Evolutionary conservation across 2,888 invertebrate species (phyloP), one percentile per base, ranked within the genome.

Genomic region (Hyposoter didymator): DNA sequence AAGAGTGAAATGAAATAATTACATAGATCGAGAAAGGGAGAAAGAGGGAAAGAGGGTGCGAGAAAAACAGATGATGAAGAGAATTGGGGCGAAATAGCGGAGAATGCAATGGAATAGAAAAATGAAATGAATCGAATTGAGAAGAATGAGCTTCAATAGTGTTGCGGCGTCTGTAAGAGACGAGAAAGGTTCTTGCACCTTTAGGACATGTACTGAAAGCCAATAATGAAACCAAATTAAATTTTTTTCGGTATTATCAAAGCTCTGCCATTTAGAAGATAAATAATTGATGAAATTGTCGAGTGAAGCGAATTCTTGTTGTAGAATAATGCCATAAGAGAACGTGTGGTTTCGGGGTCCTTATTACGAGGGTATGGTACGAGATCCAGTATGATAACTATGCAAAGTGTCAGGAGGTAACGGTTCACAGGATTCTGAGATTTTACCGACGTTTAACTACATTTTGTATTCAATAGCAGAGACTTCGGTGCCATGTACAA

Each of bases 121-220:
- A 47, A 64, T 64, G 64, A 64, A 39, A 64, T 28, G 64, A 19
- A 47, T 45, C 47, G 64, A 75, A 75, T 49, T 59, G 17, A 59
- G 22, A 43, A 59, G 55, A 66, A 55, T 10, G 59, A 74, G 69
- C 79, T 79, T 70, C 62, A 59, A 79, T 62, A 47, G 32, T 45
- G 10, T 47, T n/a, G 47, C 7, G 64, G 47, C n/a, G 22, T 75
- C 32, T 59, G 32, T 17, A 22, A 14, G 22, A n/a, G 43, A 28
- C 19, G 12, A 17, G 17, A 28, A 43, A 43, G 1, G 22, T 73
- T 17, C 32, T 69, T 32, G 45, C 14, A 47, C 69, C 4, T 22
- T 39, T 14, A 39, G n/a, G 43, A 10, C 2, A 67, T 47, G 14
- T 6, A 47, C 6, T n/a, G 47, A 69, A 14, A 14, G 7, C 4